These are phyloP conservation scores for Hydroisotoma schaefferi DNA, from an alignment of 2,888 invertebrate species.

Conservation along the genomic window DNA sequence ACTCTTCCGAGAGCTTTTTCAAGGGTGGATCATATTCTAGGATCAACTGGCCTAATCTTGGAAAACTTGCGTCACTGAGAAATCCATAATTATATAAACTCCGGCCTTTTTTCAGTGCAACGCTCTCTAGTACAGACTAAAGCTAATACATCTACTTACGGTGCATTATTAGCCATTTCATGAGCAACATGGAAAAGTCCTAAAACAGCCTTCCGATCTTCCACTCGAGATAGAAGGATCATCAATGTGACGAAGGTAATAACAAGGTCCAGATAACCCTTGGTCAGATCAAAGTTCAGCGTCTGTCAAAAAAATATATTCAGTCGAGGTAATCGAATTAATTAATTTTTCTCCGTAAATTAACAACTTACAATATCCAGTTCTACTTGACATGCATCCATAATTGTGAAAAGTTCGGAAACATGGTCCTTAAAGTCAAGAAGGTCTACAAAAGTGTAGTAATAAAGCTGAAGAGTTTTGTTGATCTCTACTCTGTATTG, in stretches of 20 bases:
- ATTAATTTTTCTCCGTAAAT: neutral
- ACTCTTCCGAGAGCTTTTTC: slow-evolving; percentile 93
- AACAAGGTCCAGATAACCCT: slow-evolving; percentile 91
- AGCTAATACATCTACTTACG: slow-evolving; percentile 50
- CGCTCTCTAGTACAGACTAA: no score
- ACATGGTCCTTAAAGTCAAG: slow-evolving; percentile 96
- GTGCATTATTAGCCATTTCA: slow-evolving; percentile 88
- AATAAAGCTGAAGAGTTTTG: slow-evolving; percentile 93
- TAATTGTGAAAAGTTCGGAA: slow-evolving; percentile 83
- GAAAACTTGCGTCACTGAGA: slow-evolving; percentile 80
- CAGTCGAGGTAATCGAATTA: neutral
- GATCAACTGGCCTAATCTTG: slow-evolving; percentile 94
- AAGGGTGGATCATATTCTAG: slow-evolving; percentile 95
- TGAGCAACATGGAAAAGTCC: slow-evolving; percentile 97
- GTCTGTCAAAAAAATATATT: slow-evolving; percentile 55
- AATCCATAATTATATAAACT: no score
- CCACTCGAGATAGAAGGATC: slow-evolving; percentile 95
- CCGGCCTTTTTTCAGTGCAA: no score
- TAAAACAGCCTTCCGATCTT: slow-evolving; percentile 94
- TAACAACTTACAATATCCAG: slow-evolving; percentile 70
- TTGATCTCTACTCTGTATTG: slow-evolving; percentile 89
- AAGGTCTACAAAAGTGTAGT: slow-evolving; percentile 98
- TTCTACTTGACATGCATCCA: slow-evolving; percentile 93
- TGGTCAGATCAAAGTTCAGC: slow-evolving; percentile 92
- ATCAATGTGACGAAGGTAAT: slow-evolving; percentile 91